Evolutionary conservation across 2,113 vertebrate species (phyloP), one percentile per base, ranked within the genome.

Genomic region (Mus musculus): DNA sequence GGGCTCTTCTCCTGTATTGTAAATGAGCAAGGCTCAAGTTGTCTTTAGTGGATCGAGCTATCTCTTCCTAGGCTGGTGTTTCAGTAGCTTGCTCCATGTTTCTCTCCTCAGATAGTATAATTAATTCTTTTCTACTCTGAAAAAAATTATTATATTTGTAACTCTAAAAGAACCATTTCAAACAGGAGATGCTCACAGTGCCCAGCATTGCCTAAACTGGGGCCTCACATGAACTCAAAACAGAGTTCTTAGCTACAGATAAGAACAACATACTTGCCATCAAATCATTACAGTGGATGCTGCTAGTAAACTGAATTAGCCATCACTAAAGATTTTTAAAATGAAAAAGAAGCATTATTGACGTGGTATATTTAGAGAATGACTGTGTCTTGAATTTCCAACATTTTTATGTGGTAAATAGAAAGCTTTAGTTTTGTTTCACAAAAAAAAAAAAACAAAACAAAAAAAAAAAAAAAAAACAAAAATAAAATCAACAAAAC

Each of bases 61-160:
- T 94, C 91, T 97, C 96, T 90, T 94, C 93, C 95, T 26, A 30
- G n/a, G 95, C 13, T 11, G 77, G 33, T 42, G 13, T 93, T 73
- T 97, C 17, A 88, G 33, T 87, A 96, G 95, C 96, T 80, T 93
- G 72, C 56, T 87, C 65, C 82, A 91, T 96, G 82, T 92, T 96
- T 96, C 95, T 87, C 77, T 97, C 97, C 76, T 97, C 85, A 67
- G 86, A 36, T 65, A 97, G 96, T 92, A 73, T 52, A 97, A 97
- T 86, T 98, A 97, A 97, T 98, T 94, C 46, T 67, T 97, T 95
- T 98, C 96, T 90, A 93, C 94, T 96, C 91, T 63, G 72, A 89
- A 8, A 89, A 8, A 93, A 98, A 97, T 96, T 78, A 98, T 98
- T 98, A 96, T 95, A 95, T 97, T 97, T 95, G 88, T 95, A 90